A percentile compares a stretch with the other conserved stretches of the same genome.
Conservation (phyloP, 1,140 invertebrate species). For the Drosophila biarmipes region DNA sequence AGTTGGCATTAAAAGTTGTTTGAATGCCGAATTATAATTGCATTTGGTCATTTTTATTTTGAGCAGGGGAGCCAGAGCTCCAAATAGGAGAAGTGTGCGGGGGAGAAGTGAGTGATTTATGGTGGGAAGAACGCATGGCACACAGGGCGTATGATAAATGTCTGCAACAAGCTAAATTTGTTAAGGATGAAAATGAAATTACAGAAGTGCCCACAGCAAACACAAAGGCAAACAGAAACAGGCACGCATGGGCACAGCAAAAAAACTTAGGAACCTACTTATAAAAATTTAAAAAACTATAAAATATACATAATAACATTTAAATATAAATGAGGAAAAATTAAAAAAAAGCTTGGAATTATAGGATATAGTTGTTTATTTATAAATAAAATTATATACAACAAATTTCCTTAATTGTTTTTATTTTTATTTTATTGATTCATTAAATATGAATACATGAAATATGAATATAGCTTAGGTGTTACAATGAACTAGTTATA, state of each 20-base stretch:
- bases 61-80: background rate
- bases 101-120: constrained; percentile 31
- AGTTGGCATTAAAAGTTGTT: constrained; percentile 55
- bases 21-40: constrained; percentile 71
- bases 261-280: background rate
- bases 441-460: too few relatives aligned
- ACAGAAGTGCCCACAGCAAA: constrained; percentile 37
- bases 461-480: too few relatives aligned
- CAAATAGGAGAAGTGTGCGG: background rate
- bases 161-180: constrained; percentile 60
- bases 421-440: too few relatives aligned
- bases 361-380: too few relatives aligned
- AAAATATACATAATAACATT: too few relatives aligned
- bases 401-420: too few relatives aligned
- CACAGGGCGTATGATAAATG: constrained; percentile 71
- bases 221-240: constrained; percentile 14
- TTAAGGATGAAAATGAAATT: constrained; percentile 55
- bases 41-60: constrained; percentile 51
- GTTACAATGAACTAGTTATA: too few relatives aligned
- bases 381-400: too few relatives aligned
- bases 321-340: background rate
- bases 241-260: background rate
- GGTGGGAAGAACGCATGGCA: constrained; percentile 21
- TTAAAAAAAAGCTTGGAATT: too few relatives aligned
- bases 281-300: background rate